Percentiles rank a stretch among this genome's conserved stretches.
Evolutionary conservation across 2,888 invertebrate genomes (phyloP).

Genomic region (Vannuccia rotundouncinata): DNA sequence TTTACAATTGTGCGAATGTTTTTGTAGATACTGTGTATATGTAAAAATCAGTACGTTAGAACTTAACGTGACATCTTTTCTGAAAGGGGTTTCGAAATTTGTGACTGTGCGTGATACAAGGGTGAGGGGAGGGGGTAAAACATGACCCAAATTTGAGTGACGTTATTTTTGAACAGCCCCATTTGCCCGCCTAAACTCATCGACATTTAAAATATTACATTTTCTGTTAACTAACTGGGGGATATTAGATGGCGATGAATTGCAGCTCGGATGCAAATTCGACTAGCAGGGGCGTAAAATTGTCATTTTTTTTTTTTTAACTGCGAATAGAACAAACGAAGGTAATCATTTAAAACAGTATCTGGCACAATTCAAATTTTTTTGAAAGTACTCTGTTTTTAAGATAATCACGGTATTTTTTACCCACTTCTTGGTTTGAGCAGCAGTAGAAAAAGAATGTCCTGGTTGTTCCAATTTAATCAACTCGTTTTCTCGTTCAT

Average conservation of each 20-base stretch:
- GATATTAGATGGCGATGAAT: too few relatives aligned
- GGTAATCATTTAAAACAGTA: constrained; percentile 25
- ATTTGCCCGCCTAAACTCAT: background rate
- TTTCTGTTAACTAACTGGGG: background rate
- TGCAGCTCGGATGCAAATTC: background rate
- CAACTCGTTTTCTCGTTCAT: constrained; percentile 15
- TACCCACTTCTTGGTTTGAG: constrained; percentile 1
- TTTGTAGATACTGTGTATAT: too few relatives aligned
- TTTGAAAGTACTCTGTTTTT: background rate
- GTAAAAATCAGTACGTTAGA: too few relatives aligned
- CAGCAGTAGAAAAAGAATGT: background rate
- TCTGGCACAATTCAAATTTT: constrained; percentile 12
- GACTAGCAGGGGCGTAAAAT: constrained; percentile 19
- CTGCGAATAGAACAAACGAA: background rate
- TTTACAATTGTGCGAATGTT: too few relatives aligned
- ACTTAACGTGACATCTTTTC: too few relatives aligned
- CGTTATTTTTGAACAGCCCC: too few relatives aligned
- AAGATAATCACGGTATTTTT: background rate
- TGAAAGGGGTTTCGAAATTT: too few relatives aligned
- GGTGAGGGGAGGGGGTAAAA: too few relatives aligned
- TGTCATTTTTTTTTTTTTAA: background rate
- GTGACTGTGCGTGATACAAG: too few relatives aligned
- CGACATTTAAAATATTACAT: background rate
- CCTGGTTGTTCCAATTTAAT: constrained; percentile 7
- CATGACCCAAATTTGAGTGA: too few relatives aligned